phyloP scores from a whole-genome alignment of 1,140 invertebrate species.

The Trichogramma pretiosum region DNA sequence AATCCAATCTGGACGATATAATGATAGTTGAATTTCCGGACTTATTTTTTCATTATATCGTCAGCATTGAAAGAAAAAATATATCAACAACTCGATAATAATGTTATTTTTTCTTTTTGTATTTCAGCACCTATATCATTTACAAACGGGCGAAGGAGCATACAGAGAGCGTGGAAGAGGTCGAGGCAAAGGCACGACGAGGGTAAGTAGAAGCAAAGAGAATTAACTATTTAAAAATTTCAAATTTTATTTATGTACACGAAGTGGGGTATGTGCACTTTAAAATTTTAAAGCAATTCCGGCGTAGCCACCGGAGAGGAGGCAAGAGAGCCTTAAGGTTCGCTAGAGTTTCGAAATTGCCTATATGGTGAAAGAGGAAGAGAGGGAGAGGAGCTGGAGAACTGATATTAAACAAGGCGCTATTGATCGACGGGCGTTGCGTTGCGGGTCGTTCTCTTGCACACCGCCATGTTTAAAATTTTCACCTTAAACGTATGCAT shows the following conservation, averaged over 20 bases:
- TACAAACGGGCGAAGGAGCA: slow-evolving; percentile 42
- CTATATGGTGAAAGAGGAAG: too few relatives aligned
- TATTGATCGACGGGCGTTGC: slow-evolving; percentile 43
- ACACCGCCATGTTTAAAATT: slow-evolving; percentile 47
- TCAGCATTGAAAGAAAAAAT: slow-evolving; percentile 2
- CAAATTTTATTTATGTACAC: too few relatives aligned
- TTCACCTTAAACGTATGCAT: slow-evolving; percentile 20
- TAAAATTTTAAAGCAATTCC: slow-evolving; percentile 5
- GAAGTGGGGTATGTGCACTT: too few relatives aligned
- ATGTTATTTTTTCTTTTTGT: slow-evolving; percentile 21
- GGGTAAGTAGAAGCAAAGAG: too few relatives aligned
- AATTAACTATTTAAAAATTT: too few relatives aligned
- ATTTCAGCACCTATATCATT: slow-evolving; percentile 45
- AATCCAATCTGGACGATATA: slow-evolving; percentile 27
- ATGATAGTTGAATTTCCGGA: slow-evolving; percentile 22
- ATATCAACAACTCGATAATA: too few relatives aligned
- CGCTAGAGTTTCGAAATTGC: too few relatives aligned
- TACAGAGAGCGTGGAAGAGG: slow-evolving; percentile 42
- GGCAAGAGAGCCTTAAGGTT: too few relatives aligned
- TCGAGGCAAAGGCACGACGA: slow-evolving; percentile 43
- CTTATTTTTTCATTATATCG: slow-evolving; percentile 8
- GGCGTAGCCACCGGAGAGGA: neutral
- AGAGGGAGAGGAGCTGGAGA: slow-evolving; percentile 41
- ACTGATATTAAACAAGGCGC: slow-evolving; percentile 46
- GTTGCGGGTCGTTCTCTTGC: slow-evolving; percentile 22